Conservation (phyloP, 1,140 invertebrate species). For the Drosophila sechellia region DNA sequence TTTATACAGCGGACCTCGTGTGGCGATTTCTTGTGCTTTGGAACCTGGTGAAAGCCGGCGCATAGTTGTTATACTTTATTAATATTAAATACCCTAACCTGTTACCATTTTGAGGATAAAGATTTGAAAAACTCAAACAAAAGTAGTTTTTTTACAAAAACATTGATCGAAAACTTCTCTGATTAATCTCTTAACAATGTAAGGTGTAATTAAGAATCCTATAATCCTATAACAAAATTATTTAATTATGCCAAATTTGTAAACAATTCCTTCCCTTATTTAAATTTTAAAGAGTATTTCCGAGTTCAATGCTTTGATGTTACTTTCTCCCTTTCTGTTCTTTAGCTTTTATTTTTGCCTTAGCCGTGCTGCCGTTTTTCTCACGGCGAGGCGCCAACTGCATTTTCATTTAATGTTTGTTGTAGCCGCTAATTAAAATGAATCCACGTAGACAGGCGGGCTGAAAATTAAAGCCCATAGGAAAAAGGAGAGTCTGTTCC, state of each 20-base stretch:
- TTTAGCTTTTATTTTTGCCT: conserved; percentile 1
- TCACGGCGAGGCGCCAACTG: conserved; percentile 43
- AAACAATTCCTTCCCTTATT: not conserved
- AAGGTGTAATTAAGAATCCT: no score
- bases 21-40: conserved; percentile 16
- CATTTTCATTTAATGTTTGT: conserved; percentile 50
- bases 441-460: conserved; percentile 53
- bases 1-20: conserved; percentile 5
- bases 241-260: no score
- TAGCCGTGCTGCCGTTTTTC: conserved; percentile 47
- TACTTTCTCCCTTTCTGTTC: not conserved
- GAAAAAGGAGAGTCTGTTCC: conserved; percentile 6
- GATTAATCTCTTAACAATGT: not conserved
- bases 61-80: conserved; percentile 8
- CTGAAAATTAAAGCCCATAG: conserved; percentile 9
- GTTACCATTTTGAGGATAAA: not conserved
- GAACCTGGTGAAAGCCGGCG: conserved; percentile 44
- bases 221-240: no score
- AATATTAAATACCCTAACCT: conserved; percentile 9
- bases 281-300: not conserved
- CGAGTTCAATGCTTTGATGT: no score
- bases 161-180: not conserved
- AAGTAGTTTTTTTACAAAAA: not conserved
- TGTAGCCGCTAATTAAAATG: conserved; percentile 70
- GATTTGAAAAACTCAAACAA: not conserved